Evolutionary conservation across 2,888 invertebrate species (phyloP), one percentile per base, ranked within the genome.

Genomic region (Camptogramma bilineatum): DNA sequence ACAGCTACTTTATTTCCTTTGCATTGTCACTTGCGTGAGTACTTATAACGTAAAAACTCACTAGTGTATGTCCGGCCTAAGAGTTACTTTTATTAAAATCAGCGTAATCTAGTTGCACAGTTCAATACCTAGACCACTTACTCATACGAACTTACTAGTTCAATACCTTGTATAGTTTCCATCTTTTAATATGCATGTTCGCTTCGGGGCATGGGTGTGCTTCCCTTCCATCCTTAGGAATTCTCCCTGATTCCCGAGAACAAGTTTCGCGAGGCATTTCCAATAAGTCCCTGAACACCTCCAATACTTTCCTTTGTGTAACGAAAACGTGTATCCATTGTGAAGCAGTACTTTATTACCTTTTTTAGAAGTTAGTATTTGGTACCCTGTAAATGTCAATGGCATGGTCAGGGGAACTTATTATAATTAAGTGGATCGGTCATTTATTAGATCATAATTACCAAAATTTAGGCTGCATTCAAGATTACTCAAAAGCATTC

Each of bases 201-300:
- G 21, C 17, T 51, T 51, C 16, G 51, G 51, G 3, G 9, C 31
- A 17, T 51, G 51, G 5, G 51, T 28, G 17, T 51, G 51, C 1
- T 13, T 51, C 16, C 51, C 51, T 0, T 24, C 31, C 16, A 51
- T 9, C 2, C 16, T 51, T 8, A 31, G 16, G 3, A 51, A n/a
- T 2, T 51, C 31, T 1, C 51, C 51, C 4, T 31, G 31, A 17
- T 28, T 8, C n/a, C 17, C 28, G 2, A 51, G 51, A 8, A 31
- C 17, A 16, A 51, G 28, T 51, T 8, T 51, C 8, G 51, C 51
- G 5, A 24, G 17, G 16, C 51, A 51, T 9, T 31, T 51, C 51
- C 51, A 51, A 16, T 51, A 51, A 4, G 51, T 51, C 2, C 51
- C 51, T 9, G 34, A 62, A 55, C 56, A 58, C n/a, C 46, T 34